These are phyloP conservation scores for Tridacna crocea DNA, from an alignment of 2,888 invertebrate genomes.

Conservation along the genomic window DNA sequence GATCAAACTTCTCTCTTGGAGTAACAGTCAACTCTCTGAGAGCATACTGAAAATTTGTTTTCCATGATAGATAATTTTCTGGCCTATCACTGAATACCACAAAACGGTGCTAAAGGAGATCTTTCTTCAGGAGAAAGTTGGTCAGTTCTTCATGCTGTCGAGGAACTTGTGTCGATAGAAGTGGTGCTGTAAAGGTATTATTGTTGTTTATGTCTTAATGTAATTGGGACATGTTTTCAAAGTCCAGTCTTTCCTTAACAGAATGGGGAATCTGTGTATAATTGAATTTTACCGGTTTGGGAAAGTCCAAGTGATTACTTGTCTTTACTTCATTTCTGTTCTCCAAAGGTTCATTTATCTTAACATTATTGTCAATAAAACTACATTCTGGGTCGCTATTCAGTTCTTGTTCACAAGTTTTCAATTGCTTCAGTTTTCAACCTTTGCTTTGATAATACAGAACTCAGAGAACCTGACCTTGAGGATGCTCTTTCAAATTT, in stretches of 20 bases:
- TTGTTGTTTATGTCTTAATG: background rate
- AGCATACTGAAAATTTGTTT: background rate
- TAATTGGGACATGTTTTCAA: background rate
- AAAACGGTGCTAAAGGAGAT: slow-evolving; percentile 2
- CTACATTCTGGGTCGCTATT: no score
- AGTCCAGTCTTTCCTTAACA: background rate
- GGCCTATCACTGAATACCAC: background rate
- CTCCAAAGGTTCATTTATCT: no score
- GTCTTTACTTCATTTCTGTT: no score
- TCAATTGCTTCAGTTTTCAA: background rate
- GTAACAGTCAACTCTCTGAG: background rate
- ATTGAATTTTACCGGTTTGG: background rate
- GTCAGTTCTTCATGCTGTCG: background rate
- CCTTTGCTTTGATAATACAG: background rate
- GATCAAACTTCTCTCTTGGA: slow-evolving; percentile 1
- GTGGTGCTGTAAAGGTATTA: background rate
- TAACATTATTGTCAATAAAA: no score
- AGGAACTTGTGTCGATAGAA: background rate
- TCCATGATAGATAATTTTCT: background rate
- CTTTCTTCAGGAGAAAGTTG: background rate
- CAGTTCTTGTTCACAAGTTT: no score
- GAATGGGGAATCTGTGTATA: background rate
- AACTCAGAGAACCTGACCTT: background rate
- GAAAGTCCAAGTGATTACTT: no score
- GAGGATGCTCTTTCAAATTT: background rate